A percentile compares a stretch with the other conserved stretches of the same genome.
Evolutionary conservation across 2,797 vertebrate species (phyloP).

Genomic region (Anguilla marmorata): DNA sequence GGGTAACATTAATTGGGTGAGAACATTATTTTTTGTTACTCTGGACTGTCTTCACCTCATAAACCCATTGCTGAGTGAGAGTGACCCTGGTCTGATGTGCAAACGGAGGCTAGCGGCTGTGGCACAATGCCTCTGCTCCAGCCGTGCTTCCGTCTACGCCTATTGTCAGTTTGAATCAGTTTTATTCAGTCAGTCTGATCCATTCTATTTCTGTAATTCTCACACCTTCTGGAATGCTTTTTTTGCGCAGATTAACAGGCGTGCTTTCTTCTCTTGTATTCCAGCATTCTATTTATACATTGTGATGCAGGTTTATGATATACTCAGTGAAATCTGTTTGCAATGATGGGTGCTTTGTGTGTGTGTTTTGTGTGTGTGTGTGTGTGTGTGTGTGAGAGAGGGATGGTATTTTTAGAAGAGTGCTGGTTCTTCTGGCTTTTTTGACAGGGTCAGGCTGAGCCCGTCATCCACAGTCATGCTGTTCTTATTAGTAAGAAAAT

Average conservation of each 20-base stretch:
- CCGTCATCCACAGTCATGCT: neutral
- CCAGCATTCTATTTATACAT: constrained; percentile 9
- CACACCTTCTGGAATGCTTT: neutral
- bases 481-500: constrained; percentile 1
- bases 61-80: neutral
- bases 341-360: neutral
- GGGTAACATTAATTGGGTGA: neutral
- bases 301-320: neutral
- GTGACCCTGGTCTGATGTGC: neutral
- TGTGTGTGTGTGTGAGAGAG: neutral
- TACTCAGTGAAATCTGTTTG: neutral
- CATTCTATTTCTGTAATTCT: constrained; percentile 1
- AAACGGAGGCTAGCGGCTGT: neutral
- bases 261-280: neutral
- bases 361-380: neutral
- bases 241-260: neutral
- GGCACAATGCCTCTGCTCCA: neutral
- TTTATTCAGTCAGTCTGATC: neutral
- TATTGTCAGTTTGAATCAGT: neutral
- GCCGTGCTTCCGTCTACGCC: no score
- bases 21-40: neutral
- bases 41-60: constrained; percentile 19
- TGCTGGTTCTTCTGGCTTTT: neutral
- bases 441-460: constrained; percentile 15
- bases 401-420: constrained; percentile 23